A percentile compares a stretch with the other conserved stretches of the same genome.
These are phyloP conservation scores for Anneissia japonica DNA, from an alignment of 35 echinoderm and acorn worm genomes.

Conservation along the genomic window DNA sequence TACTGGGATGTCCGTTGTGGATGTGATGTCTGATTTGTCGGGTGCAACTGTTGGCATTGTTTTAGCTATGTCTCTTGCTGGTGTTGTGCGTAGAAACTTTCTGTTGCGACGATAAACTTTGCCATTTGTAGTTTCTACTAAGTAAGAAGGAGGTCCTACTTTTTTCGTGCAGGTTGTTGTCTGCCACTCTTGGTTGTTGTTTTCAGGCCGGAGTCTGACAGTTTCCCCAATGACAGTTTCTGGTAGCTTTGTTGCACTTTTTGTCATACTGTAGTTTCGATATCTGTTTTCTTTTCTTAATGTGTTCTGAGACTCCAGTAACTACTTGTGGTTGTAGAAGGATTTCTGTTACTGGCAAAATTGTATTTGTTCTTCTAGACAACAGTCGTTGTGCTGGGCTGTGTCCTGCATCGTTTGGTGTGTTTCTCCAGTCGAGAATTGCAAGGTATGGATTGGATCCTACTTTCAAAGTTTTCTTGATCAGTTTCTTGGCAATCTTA, in stretches of 20 bases:
- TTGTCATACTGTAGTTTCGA: conserved; percentile 36
- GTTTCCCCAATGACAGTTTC: conserved; percentile 42
- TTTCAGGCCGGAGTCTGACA: conserved; percentile 48
- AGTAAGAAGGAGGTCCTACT: conserved; percentile 41
- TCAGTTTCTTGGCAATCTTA: not conserved
- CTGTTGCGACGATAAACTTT: conserved; percentile 33
- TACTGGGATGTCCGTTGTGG: too few relatives aligned
- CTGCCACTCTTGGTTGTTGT: conserved; percentile 20
- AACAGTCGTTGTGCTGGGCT: conserved; percentile 60
- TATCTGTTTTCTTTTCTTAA: conserved; percentile 30
- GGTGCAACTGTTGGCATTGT: too few relatives aligned
- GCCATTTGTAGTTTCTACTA: conserved; percentile 36
- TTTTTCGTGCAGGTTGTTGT: conserved; percentile 24
- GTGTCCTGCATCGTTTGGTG: conserved; percentile 10
- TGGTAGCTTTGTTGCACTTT: conserved; percentile 25
- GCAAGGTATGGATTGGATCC: conserved; percentile 18
- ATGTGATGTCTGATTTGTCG: too few relatives aligned
- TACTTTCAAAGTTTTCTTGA: not conserved
- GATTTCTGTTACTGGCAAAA: conserved; percentile 42
- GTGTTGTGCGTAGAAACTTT: conserved; percentile 30
- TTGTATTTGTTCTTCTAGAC: conserved; percentile 48
- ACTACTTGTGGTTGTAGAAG: conserved; percentile 43
- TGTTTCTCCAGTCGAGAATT: conserved; percentile 61
- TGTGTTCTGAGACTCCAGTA: conserved; percentile 14
- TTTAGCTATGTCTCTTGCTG: too few relatives aligned